Percentiles rank a stretch among this genome's conserved stretches.
Conservation (phyloP, 2,113 vertebrate species). For the Solea solea region DNA sequence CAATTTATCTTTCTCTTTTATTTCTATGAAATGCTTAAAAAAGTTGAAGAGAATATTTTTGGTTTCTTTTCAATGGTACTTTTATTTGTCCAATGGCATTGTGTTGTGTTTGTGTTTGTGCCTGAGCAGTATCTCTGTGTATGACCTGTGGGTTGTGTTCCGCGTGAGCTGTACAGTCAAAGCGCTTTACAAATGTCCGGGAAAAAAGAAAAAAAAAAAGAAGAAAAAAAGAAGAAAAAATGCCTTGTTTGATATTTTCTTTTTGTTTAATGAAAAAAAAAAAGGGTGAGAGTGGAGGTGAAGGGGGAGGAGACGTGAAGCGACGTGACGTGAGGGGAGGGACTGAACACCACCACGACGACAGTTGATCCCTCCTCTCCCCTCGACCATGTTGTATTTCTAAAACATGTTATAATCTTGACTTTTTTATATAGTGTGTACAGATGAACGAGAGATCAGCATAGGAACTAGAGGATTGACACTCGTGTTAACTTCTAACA, state of each 20-base stretch:
- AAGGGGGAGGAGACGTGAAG: conserved; percentile 27
- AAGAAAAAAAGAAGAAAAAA: conserved; percentile 38
- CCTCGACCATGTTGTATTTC: conserved; percentile 55
- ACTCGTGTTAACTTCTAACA: conserved; percentile 81
- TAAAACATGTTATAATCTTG: conserved; percentile 73
- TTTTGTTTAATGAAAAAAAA: conserved; percentile 51
- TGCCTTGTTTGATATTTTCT: conserved; percentile 71
- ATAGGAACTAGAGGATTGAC: conserved; percentile 80
- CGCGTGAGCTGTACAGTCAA: conserved; percentile 72
- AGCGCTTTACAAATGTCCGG: conserved; percentile 75
- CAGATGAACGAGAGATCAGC: conserved; percentile 74
- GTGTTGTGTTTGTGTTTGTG: conserved; percentile 75
- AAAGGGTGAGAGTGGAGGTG: conserved; percentile 1
- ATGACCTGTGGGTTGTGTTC: conserved; percentile 65
- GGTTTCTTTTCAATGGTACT: conserved; percentile 71
- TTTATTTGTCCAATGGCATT: conserved; percentile 62
- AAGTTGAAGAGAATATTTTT: conserved; percentile 49
- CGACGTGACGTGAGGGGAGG: conserved; percentile 14
- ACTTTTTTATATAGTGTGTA: conserved; percentile 78
- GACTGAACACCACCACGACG: conserved; percentile 32
- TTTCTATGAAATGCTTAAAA: conserved; percentile 81
- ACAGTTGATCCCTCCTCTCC: conserved; percentile 45
- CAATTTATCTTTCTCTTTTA: conserved; percentile 68
- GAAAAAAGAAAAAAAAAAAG: neutral
- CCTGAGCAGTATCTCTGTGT: conserved; percentile 66